Base-by-base conservation (phyloP, 2,113 vertebrate genomes). In the Pachycephala philippinensis region DNA sequence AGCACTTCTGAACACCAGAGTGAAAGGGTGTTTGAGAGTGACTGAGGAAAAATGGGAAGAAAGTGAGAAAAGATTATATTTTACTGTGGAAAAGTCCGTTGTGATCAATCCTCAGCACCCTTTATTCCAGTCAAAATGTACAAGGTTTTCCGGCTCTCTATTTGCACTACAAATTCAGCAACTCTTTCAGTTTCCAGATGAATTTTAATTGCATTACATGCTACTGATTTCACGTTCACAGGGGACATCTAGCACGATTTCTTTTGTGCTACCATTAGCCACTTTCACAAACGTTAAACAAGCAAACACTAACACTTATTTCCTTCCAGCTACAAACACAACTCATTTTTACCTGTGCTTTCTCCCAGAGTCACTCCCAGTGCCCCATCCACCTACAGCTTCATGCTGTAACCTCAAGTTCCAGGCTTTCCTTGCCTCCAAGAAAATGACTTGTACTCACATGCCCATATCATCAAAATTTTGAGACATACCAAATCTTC, bases 61-160 rank as follows among this genome's bases (percentile, higher is more conserved):
- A 69, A 74, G 21, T 1, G 0, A 92, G n/a, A n/a, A 85, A 49
- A 40, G 10, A 54, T 4, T 13, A 78, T 0, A 0, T 31, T 50
- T 47, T n/a, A 26, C 6, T 27, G 47, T 33, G 45, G 31, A 52
- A 64, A 93, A 87, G 72, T 39, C 68, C 68, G 18, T 1, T 30
- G 50, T 37, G 37, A 85, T 23, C 50, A 74, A 35, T 30, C 37
- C 84, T 89, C 76, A 84, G 57, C 39, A 56, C 22, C 30, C 59
- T 69, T 79, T 56, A 39, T 30, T 56, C 49, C 40, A 95, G 33
- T 33, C 49, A 54, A 35, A 65, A 44, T 1, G 5, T 14, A 44
- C 8, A 53, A 61, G 19, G 14, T 39, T 52, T 42, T 33, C 5
- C 19, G 12, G 50, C 37, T 57, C 33, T 22, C 42, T 66, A 54